Base-by-base conservation (phyloP, 2,113 vertebrate species). In the Oceanodroma tethys region DNA sequence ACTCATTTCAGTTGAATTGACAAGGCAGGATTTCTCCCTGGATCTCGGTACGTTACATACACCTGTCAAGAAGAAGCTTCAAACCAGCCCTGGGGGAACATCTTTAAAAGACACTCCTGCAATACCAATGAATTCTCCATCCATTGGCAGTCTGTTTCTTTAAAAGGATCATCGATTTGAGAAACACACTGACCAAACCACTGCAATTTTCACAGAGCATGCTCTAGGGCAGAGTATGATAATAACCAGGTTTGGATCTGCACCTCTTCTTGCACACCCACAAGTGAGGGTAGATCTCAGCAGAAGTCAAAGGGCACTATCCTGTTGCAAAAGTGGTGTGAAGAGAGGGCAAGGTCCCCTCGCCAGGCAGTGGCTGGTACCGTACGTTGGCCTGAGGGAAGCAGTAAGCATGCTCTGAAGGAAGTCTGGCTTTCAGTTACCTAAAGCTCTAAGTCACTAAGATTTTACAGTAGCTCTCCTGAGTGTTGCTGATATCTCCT, bases 61-160 rank as follows among this genome's bases (percentile, higher is more conserved):
- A 96, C 89, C 87, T 90, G 91, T 97, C 96, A 97, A 85, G 84
- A 42, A 86, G 81, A 93, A 96, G 91, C 94, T 88, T 95, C 91
- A 87, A 91, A 66, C 58, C 73, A 86, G 84, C 93, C 94, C 66
- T 85, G 40, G 94, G 92, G 96, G 79, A 97, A 32, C 26, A 11
- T 20, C 91, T 89, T 81, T 85, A 55, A 42, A 71, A 95, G 83
- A 82, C 45, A 43, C 50, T 85, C 27, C 87, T 94, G 95, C 84
- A 95, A 93, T 96, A 97, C 80, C 91, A 95, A 96, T 96, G 96
- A 97, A 91, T 50, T 66, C 93, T 85, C 81, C 50, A 19, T 43
- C 45, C 76, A 6, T 4, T 23, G 29, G 34, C 86, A 92, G 68
- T 2, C 73, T 1, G 3, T 1, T 76, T 76, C 79, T 68, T 80